Evolutionary conservation across 2,797 vertebrate genomes (phyloP).

Genomic region (Sebastes baramenuke): DNA sequence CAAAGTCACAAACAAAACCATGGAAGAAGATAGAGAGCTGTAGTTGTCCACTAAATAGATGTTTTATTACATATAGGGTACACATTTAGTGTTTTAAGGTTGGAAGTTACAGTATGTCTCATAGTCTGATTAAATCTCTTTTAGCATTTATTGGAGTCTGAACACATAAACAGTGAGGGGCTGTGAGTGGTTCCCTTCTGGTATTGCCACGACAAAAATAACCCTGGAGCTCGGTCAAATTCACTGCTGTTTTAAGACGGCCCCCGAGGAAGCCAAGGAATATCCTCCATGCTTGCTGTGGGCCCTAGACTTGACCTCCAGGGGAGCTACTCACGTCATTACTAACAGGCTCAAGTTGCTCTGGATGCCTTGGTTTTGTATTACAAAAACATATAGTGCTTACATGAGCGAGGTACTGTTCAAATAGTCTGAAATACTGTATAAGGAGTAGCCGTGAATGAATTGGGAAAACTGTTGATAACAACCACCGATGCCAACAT

Average conservation of each 20-base stretch:
- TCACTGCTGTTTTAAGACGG: constrained; percentile 63
- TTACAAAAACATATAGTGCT: constrained; percentile 34
- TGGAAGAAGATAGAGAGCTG: background rate
- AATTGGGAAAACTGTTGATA: background rate
- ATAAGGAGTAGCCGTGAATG: too few species aligned
- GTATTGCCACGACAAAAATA: constrained; percentile 66
- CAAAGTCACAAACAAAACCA: background rate
- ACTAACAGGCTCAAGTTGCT: constrained; percentile 42
- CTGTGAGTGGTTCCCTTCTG: constrained; percentile 43
- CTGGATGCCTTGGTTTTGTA: background rate
- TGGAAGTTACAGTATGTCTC: too few species aligned
- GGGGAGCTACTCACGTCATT: constrained; percentile 37
- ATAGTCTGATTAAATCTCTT: background rate
- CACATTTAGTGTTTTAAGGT: background rate
- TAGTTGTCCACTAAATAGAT: background rate
- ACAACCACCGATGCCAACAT: background rate
- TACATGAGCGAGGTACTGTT: background rate
- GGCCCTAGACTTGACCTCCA: constrained; percentile 65
- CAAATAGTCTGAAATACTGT: background rate
- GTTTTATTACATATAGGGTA: background rate
- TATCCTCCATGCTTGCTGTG: constrained; percentile 37
- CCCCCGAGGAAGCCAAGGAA: constrained; percentile 39
- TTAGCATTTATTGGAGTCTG: background rate
- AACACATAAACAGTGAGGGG: background rate
- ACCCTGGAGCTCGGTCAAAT: constrained; percentile 59